Conservation (phyloP, 2,797 vertebrate genomes). For the Aeoliscus strigatus region DNA sequence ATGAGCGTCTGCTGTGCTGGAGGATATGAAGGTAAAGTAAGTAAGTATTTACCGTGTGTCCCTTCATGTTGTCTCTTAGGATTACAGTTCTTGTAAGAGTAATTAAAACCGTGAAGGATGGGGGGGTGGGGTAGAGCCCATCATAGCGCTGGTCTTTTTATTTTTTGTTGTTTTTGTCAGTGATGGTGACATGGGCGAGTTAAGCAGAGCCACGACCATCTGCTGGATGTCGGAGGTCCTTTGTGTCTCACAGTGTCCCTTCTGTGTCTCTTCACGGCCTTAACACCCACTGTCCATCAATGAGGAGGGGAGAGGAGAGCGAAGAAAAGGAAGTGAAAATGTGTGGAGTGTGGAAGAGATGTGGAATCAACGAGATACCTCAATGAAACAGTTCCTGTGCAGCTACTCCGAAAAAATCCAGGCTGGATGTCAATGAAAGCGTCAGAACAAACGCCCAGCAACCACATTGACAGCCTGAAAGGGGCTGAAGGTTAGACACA, state of each 20-base stretch:
- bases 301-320: neutral
- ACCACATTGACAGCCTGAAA: slow-evolving; percentile 26
- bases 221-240: slow-evolving; percentile 50
- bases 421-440: too few relatives aligned
- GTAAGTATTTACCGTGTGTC: too few relatives aligned
- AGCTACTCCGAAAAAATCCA: slow-evolving; percentile 16
- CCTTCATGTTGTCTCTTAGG: too few relatives aligned
- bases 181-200: slow-evolving; percentile 54
- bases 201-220: slow-evolving; percentile 55
- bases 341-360: too few relatives aligned
- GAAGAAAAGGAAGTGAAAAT: slow-evolving; percentile 13
- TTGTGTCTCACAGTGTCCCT: slow-evolving; percentile 46
- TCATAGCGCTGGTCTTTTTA: slow-evolving; percentile 24
- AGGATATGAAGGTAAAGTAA: too few relatives aligned
- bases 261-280: slow-evolving; percentile 24
- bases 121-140: slow-evolving; percentile 49
- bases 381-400: slow-evolving; percentile 29
- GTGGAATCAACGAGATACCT: slow-evolving; percentile 32
- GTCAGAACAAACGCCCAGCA: too few relatives aligned
- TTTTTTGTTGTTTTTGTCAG: slow-evolving; percentile 45
- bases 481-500: slow-evolving; percentile 32
- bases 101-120: slow-evolving; percentile 43
- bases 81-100: slow-evolving; percentile 7
- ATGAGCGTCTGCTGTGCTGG: too few relatives aligned
- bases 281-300: slow-evolving; percentile 2